phyloP scores from a whole-genome alignment of 1,140 invertebrate species.

The Calliphora vicina region DNA sequence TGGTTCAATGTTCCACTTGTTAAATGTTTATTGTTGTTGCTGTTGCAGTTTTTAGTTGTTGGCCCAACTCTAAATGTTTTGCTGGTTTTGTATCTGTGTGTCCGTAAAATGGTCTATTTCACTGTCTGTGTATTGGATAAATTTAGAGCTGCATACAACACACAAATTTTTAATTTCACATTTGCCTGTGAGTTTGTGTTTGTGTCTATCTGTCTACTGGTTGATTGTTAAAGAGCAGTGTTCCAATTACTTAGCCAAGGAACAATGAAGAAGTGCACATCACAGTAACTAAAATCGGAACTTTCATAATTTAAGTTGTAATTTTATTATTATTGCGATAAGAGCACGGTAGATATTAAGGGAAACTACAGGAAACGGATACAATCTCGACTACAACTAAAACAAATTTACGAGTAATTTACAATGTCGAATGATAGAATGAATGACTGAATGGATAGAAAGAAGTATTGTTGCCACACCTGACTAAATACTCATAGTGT shows the following conservation, averaged over 20 bases:
- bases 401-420: too few relatives aligned
- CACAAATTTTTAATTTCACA: not conserved
- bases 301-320: not conserved
- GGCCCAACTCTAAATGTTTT: not conserved
- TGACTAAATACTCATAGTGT: too few relatives aligned
- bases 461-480: too few relatives aligned
- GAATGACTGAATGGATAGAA: too few relatives aligned
- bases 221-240: not conserved
- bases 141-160: not conserved
- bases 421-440: too few relatives aligned
- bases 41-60: not conserved
- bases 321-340: not conserved
- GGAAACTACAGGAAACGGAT: not conserved
- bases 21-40: not conserved
- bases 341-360: not conserved
- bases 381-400: too few relatives aligned
- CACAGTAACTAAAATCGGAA: not conserved
- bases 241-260: not conserved
- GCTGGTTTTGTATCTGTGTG: too few relatives aligned
- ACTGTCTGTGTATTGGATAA: not conserved
- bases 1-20: conserved; percentile 14
- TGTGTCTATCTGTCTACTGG: too few relatives aligned
- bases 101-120: not conserved
- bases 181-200: not conserved
- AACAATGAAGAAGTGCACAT: not conserved